Evolutionary conservation across 2,888 invertebrate species (phyloP).

Genomic region (Chloromyia formosa): DNA sequence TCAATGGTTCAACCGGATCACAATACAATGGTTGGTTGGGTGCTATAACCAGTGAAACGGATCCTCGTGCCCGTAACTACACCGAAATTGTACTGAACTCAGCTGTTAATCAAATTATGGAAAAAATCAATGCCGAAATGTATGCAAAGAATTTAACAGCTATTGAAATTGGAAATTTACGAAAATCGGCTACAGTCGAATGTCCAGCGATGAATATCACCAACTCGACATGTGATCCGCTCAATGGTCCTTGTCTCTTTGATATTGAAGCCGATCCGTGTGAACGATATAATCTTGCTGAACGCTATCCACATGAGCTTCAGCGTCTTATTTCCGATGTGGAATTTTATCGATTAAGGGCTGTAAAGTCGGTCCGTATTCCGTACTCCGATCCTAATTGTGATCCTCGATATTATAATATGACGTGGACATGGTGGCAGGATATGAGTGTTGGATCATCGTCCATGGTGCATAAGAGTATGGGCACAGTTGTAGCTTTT

Average conservation of each 20-base stretch:
- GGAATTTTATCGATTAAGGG: too few relatives aligned
- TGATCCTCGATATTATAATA: slow-evolving; percentile 67
- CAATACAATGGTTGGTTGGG: slow-evolving; percentile 55
- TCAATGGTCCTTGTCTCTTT: slow-evolving; percentile 57
- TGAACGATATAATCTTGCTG: slow-evolving; percentile 64
- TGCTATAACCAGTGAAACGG: slow-evolving; percentile 53
- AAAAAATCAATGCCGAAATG: too few relatives aligned
- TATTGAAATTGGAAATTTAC: slow-evolving; percentile 53
- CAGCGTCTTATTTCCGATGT: too few relatives aligned
- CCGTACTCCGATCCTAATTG: slow-evolving; percentile 64
- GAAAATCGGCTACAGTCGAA: slow-evolving; percentile 54
- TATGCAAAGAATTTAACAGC: slow-evolving; percentile 48
- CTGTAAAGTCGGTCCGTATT: slow-evolving; percentile 62
- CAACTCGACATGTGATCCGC: too few relatives aligned
- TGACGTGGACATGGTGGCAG: too few relatives aligned
- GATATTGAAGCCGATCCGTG: slow-evolving; percentile 64
- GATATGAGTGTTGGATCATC: slow-evolving; percentile 68
- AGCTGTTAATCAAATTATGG: too few relatives aligned
- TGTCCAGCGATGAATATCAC: slow-evolving; percentile 55
- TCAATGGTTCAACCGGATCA: too few relatives aligned
- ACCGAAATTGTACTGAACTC: too few relatives aligned
- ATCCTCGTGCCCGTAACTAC: slow-evolving; percentile 57
- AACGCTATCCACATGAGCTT: slow-evolving; percentile 66
- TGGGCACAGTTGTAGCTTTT: neutral
- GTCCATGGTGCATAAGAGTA: too few relatives aligned